phyloP scores from a whole-genome alignment of 2,888 invertebrate genomes.

The Drosophila recens region DNA sequence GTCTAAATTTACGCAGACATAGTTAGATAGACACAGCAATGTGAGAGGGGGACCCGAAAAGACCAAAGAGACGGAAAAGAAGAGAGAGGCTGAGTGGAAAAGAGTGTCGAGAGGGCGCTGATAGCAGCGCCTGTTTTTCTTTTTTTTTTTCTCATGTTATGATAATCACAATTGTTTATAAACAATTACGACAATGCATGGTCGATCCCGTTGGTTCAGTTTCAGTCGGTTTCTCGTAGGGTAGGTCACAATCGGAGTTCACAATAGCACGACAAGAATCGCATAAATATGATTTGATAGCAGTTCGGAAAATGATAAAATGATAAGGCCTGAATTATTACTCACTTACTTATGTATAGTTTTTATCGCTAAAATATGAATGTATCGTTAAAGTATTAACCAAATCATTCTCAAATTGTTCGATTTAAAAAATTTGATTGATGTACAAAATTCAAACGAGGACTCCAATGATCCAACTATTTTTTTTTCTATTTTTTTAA shows the following conservation, averaged over 20 bases:
- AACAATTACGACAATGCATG: slow-evolving; percentile 37
- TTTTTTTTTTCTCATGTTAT: slow-evolving; percentile 6
- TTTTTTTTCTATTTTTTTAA: too few relatives aligned
- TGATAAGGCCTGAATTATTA: slow-evolving; percentile 9
- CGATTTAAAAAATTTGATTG: too few relatives aligned
- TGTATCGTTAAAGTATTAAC: too few relatives aligned
- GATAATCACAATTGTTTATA: slow-evolving; percentile 55
- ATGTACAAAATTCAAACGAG: too few relatives aligned
- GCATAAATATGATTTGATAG: slow-evolving; percentile 9
- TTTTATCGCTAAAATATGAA: not conserved
- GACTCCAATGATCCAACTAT: too few relatives aligned
- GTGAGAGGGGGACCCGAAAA: not conserved
- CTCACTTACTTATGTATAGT: not conserved
- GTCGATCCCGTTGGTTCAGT: slow-evolving; percentile 14
- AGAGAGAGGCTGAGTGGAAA: not conserved
- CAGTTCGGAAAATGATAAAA: not conserved
- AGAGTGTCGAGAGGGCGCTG: not conserved
- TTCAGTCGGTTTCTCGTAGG: slow-evolving; percentile 8
- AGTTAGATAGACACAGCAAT: slow-evolving; percentile 4
- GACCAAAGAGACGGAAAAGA: not conserved
- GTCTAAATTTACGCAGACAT: slow-evolving; percentile 57
- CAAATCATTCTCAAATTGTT: too few relatives aligned
- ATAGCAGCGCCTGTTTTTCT: slow-evolving; percentile 19
- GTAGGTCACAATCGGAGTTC: slow-evolving; percentile 35
- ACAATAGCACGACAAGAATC: slow-evolving; percentile 2